A percentile compares a stretch with the other conserved stretches of the same genome.
Evolutionary conservation across 2,113 vertebrate species (phyloP).

Genomic region (Xyrauchen texanus): DNA sequence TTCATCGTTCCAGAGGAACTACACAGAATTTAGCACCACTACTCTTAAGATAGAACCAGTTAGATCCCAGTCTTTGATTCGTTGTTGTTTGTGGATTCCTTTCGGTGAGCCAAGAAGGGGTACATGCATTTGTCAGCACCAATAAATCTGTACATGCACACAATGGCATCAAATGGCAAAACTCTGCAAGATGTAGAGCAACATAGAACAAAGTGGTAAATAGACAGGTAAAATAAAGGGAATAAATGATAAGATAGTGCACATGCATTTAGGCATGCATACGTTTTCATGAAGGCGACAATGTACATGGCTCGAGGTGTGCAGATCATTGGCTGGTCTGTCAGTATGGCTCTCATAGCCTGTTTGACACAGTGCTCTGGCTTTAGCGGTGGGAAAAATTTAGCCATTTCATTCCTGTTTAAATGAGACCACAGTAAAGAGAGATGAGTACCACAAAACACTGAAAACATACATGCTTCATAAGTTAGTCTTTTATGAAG

Average conservation of each 20-base stretch:
- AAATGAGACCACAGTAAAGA: not conserved
- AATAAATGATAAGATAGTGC: not conserved
- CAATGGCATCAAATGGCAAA: constrained; percentile 86
- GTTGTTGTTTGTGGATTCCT: constrained; percentile 89
- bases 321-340: constrained; percentile 52
- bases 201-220: not conserved
- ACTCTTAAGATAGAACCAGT: not conserved
- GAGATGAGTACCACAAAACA: not conserved
- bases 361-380: constrained; percentile 50
- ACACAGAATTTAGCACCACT: not conserved
- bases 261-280: not conserved
- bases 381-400: constrained; percentile 49
- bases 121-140: constrained; percentile 91
- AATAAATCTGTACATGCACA: constrained; percentile 89
- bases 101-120: constrained; percentile 85
- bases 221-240: not conserved
- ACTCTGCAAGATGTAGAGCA: constrained; percentile 70
- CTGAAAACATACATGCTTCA: not conserved
- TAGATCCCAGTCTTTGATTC: constrained; percentile 78
- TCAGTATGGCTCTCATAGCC: constrained; percentile 59
- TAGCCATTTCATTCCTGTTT: constrained; percentile 44
- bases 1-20: constrained; percentile 18
- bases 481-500: not conserved
- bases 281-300: constrained; percentile 58
- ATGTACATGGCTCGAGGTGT: constrained; percentile 41